Evolutionary conservation across 2,113 vertebrate genomes (phyloP).

Genomic region (Bettongia penicillata): DNA sequence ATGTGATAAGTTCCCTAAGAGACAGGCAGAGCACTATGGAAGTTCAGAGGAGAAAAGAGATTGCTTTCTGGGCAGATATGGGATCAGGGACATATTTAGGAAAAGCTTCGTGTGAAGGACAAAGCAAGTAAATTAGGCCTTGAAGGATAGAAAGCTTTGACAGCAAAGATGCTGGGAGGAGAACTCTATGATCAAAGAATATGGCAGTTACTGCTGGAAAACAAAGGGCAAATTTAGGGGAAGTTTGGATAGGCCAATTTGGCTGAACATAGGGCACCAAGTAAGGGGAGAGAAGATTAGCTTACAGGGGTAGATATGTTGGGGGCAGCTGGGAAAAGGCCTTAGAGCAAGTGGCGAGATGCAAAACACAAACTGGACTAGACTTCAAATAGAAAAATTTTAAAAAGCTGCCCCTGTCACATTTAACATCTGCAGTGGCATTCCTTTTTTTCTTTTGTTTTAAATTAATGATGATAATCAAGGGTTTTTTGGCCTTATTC

Average conservation of each 20-base stretch:
- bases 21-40: not conserved
- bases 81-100: not conserved
- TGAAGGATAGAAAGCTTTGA: not conserved
- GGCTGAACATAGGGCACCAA: not conserved
- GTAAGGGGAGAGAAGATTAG: not conserved
- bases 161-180: not conserved
- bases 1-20: not conserved
- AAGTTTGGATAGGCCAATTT: not conserved
- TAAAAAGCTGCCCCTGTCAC: not conserved
- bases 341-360: not conserved
- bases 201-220: not conserved
- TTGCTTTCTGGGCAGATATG: not conserved
- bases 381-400: not conserved
- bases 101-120: not conserved
- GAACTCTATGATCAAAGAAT: not conserved
- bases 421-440: not conserved
- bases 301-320: not conserved
- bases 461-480: not conserved
- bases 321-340: not conserved
- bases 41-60: not conserved
- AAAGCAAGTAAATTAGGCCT: not conserved
- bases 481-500: conserved; percentile 1
- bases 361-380: not conserved
- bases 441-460: not conserved
- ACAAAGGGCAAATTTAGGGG: not conserved